Percentiles rank a stretch among this genome's conserved stretches.
Conservation (phyloP, 1,140 invertebrate genomes). For the Zelostemma sp. region DNA sequence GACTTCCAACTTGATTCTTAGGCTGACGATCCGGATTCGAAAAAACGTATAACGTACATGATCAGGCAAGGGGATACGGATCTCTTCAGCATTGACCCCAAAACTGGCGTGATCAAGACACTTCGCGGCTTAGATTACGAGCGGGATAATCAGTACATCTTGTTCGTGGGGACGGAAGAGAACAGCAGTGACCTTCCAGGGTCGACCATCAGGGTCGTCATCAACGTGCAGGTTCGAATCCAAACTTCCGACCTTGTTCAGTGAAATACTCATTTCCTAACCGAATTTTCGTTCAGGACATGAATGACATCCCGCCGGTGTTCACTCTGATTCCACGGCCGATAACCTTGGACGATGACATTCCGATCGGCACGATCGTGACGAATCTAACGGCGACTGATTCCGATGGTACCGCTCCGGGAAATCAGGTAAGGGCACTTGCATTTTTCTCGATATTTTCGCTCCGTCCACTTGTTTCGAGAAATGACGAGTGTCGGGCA, state of each 20-base stretch:
- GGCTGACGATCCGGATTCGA: conserved; percentile 85
- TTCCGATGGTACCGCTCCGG: conserved; percentile 84
- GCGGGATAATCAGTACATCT: conserved; percentile 77
- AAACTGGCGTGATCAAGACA: conserved; percentile 83
- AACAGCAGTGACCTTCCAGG: conserved; percentile 79
- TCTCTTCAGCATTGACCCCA: conserved; percentile 85
- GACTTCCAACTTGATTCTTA: conserved; percentile 49
- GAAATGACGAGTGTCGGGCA: background rate
- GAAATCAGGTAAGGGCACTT: conserved; percentile 77
- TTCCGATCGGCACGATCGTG: conserved; percentile 81
- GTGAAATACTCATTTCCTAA: conserved; percentile 1
- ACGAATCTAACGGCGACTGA: conserved; percentile 84
- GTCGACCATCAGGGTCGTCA: conserved; percentile 80
- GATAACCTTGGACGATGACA: conserved; percentile 85
- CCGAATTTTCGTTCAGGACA: conserved; percentile 71
- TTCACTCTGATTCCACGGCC: conserved; percentile 86
- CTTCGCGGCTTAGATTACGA: conserved; percentile 84
- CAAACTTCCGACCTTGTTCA: background rate
- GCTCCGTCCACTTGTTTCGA: background rate
- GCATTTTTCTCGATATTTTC: background rate
- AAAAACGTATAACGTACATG: conserved; percentile 85
- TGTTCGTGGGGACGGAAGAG: conserved; percentile 85
- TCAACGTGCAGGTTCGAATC: conserved; percentile 76
- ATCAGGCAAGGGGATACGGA: conserved; percentile 85
- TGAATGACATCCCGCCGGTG: conserved; percentile 87